These are phyloP conservation scores for Glaucomys volans DNA, from an alignment of 2,113 vertebrate genomes.

Conservation along the genomic window DNA sequence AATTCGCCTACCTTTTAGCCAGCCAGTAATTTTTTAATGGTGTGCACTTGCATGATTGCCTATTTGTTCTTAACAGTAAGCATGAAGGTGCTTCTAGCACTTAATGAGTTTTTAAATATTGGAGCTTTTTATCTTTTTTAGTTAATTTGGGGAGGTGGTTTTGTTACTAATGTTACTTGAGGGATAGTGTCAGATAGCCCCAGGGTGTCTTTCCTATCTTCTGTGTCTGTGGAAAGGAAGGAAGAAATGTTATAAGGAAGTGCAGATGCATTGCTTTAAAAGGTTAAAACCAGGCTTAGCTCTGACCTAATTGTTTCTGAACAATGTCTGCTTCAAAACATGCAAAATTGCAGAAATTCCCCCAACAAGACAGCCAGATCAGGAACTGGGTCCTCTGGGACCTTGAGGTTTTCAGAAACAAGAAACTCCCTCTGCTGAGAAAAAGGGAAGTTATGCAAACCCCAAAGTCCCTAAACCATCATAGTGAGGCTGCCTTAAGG, in stretches of 20 bases:
- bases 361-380: background rate
- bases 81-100: background rate
- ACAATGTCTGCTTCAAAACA: fast-evolving
- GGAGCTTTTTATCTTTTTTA: background rate
- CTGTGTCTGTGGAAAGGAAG: background rate
- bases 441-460: constrained; percentile 52
- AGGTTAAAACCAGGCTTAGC: background rate
- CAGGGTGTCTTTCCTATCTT: background rate
- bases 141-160: background rate
- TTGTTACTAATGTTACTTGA: background rate
- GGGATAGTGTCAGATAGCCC: background rate
- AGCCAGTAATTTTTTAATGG: constrained; percentile 20
- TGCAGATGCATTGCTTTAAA: background rate
- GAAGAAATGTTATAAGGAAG: background rate
- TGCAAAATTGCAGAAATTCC: background rate
- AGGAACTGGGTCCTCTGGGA: constrained; percentile 3
- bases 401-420: background rate
- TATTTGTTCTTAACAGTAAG: background rate
- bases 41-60: background rate
- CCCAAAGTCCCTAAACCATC: background rate
- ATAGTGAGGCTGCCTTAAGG: background rate
- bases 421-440: constrained; percentile 58
- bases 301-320: background rate
- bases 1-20: background rate
- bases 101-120: background rate